Base-by-base conservation (phyloP, 1,140 invertebrate species). In the Octopus sinensis region DNA sequence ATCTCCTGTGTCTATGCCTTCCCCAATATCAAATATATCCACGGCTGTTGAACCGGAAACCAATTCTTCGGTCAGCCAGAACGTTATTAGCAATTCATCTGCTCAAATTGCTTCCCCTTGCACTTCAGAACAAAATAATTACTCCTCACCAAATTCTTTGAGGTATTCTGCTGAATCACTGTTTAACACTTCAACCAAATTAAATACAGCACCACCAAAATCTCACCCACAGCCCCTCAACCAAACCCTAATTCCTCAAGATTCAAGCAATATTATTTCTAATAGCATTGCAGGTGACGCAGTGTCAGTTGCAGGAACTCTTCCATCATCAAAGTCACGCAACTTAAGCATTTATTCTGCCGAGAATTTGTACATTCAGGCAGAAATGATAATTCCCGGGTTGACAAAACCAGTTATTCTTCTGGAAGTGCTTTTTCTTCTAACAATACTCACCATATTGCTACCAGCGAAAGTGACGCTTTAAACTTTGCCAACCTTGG, bases 311-410 rank as follows among this genome's bases (percentile, higher is more conserved):
- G 56, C 82, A 81, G 56, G 76, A 54, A 13, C 75, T 62, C n/a
- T 54, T 54, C 51, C 79, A 73, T 53, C 81, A 84, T 54, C 80
- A 81, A 81, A 73, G 81, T 6, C 76, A 12, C 43, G 23, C 53
- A 80, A 43, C 76, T 53, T 80, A 62, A 82, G 85, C 73, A 85
- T 86, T 73, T 88, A 85, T 82, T 90, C 88, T 54, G 90, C 89
- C 13, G 90, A 90, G 53, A 91, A 87, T 83, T 90, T 84, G 87
- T 90, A 30, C 89, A 89, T 54, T 85, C 86, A 10, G 87, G 84
- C 76, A 80, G 81, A 79, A 85, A 84, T 77, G 82, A 84, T 73
- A 62, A 75, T n/a, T 76, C 77, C 52, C 73, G 81, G 71, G 30
- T 62, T 73, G 79, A 75, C 23, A 76, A 76, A 7, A 52, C 51